Evolutionary conservation across 2,113 vertebrate genomes (phyloP).

Genomic region (Aphyosemion australe): DNA sequence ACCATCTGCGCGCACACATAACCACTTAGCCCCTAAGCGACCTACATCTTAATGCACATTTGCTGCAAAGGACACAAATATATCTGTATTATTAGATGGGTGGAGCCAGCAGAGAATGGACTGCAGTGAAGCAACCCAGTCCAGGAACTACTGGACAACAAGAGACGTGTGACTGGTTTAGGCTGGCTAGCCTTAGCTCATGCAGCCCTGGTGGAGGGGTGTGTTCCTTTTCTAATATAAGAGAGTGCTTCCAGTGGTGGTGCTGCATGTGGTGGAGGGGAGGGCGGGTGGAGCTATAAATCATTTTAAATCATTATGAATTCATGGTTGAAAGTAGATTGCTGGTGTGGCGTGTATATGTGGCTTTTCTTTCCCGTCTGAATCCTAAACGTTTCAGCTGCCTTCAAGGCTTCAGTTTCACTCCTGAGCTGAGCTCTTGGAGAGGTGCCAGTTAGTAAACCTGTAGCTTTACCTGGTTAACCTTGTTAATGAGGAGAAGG

Average conservation of each 20-base stretch:
- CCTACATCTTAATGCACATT: constrained; percentile 73
- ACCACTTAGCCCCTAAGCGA: constrained; percentile 64
- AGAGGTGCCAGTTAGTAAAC: too few relatives aligned
- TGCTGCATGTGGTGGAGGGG: constrained; percentile 21
- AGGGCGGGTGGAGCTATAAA: constrained; percentile 62
- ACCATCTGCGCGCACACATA: constrained; percentile 40
- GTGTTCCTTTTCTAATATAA: constrained; percentile 74
- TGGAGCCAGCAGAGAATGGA: constrained; percentile 39
- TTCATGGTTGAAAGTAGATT: constrained; percentile 46
- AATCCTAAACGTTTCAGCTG: constrained; percentile 24
- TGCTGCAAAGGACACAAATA: constrained; percentile 68
- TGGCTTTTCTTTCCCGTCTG: constrained; percentile 20
- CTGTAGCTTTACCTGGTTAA: too few relatives aligned
- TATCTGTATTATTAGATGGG: constrained; percentile 59
- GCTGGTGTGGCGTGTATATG: constrained; percentile 18
- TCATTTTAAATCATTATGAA: constrained; percentile 71
- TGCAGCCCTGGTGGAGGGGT: constrained; percentile 13
- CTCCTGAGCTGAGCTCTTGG: constrained; percentile 21
- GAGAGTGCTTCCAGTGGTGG: constrained; percentile 68
- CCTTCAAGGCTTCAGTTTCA: constrained; percentile 37
- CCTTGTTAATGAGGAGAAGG: not conserved
- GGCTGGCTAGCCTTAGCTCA: constrained; percentile 36
- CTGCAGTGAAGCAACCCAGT: constrained; percentile 14
- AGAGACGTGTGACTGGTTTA: constrained; percentile 49
- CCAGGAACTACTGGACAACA: constrained; percentile 8